Conservation (phyloP, 1,140 invertebrate species). For the Trachymyrmex septentrionalis region DNA sequence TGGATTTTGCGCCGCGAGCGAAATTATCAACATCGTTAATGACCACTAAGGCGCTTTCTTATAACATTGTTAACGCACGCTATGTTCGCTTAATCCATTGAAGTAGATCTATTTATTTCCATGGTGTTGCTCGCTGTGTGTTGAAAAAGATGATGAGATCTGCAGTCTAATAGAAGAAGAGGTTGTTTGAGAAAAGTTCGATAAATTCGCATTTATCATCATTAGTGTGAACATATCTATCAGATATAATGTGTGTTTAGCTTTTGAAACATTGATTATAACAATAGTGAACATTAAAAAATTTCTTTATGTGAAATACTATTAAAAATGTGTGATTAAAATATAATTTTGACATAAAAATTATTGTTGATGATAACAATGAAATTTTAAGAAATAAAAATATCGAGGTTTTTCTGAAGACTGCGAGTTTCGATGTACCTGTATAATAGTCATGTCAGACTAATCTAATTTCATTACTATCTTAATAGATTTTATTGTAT, state of each 20-base stretch:
- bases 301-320: background rate
- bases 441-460: background rate
- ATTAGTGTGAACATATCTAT: background rate
- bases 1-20: conserved; percentile 48
- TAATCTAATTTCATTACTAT: background rate
- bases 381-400: background rate
- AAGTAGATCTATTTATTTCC: conserved; percentile 35
- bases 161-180: conserved; percentile 18
- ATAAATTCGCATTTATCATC: conserved; percentile 14
- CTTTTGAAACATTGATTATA: background rate
- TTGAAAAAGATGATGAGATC: conserved; percentile 5
- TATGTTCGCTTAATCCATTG: background rate
- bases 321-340: background rate
- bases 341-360: background rate
- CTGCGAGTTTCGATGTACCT: background rate
- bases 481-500: conserved; percentile 9
- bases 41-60: conserved; percentile 5
- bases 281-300: background rate
- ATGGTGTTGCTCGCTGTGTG: background rate
- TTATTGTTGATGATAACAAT: background rate
- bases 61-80: conserved; percentile 15
- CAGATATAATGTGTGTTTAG: background rate
- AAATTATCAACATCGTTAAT: conserved; percentile 54
- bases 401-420: background rate
- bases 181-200: background rate